A percentile compares a stretch with the other conserved stretches of the same genome.
Conservation (phyloP, 1,140 invertebrate genomes). For the Luehdorfia chinensis region DNA sequence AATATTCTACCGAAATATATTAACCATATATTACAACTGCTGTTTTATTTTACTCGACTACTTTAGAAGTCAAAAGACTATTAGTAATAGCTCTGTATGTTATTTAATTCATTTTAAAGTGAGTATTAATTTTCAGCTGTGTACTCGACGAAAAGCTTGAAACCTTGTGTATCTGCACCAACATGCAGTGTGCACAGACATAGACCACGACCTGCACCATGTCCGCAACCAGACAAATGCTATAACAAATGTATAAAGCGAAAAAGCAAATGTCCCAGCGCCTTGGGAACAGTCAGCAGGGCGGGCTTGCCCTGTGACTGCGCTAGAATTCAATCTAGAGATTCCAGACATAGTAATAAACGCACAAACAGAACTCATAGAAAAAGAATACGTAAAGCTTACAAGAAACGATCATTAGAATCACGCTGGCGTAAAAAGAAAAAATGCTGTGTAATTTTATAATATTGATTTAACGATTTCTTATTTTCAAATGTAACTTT, state of each 20-base stretch:
- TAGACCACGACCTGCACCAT: conserved; percentile 52
- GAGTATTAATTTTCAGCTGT: conserved; percentile 56
- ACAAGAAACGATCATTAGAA: conserved; percentile 40
- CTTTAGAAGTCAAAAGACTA: too few relatives aligned
- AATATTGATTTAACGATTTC: too few relatives aligned
- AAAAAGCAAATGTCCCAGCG: conserved; percentile 53
- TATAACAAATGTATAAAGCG: conserved; percentile 46
- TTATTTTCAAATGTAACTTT: too few relatives aligned
- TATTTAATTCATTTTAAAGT: too few relatives aligned
- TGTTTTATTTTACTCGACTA: too few relatives aligned
- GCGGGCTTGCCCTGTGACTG: conserved; percentile 47
- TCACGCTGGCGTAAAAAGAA: conserved; percentile 45
- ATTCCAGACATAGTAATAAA: conserved; percentile 36
- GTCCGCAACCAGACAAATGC: conserved; percentile 52
- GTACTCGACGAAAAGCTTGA: conserved; percentile 44
- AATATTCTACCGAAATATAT: too few relatives aligned
- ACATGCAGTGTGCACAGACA: conserved; percentile 58
- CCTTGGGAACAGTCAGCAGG: conserved; percentile 46
- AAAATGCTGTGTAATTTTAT: conserved; percentile 54
- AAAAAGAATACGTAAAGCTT: conserved; percentile 46
- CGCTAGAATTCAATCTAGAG: conserved; percentile 39
- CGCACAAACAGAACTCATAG: conserved; percentile 40
- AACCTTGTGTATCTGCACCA: conserved; percentile 59
- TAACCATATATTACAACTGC: too few relatives aligned
- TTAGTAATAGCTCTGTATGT: too few relatives aligned